These are phyloP conservation scores for Agapornis canus DNA, from an alignment of 2,797 vertebrate genomes.

Conservation along the genomic window DNA sequence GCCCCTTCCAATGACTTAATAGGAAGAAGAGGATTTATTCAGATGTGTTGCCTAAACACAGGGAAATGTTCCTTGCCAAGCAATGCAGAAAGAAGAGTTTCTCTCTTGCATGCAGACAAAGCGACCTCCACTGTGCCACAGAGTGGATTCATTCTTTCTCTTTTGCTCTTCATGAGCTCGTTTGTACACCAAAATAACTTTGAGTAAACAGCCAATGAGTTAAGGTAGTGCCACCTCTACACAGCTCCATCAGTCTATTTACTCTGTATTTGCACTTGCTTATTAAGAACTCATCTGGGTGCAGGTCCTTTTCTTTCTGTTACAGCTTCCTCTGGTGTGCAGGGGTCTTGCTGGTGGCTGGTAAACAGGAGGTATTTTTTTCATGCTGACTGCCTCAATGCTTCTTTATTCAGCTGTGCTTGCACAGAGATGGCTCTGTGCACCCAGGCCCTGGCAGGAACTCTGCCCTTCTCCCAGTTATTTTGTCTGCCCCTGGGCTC, in stretches of 20 bases:
- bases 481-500: rapidly evolving
- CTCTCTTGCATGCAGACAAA: background rate
- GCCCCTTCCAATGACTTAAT: background rate
- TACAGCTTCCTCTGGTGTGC: background rate
- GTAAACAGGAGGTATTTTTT: background rate
- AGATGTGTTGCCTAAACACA: background rate
- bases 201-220: constrained; percentile 46
- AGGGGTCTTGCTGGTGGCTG: background rate
- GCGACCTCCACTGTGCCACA: constrained; percentile 9
- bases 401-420: background rate
- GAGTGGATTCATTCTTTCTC: background rate
- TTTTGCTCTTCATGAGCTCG: constrained; percentile 39
- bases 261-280: background rate
- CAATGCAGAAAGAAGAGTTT: background rate
- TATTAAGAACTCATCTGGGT: background rate
- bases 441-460: background rate
- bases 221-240: background rate
- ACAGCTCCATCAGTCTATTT: background rate
- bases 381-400: background rate
- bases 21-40: constrained; percentile 1
- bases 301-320: background rate
- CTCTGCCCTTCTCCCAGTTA: background rate
- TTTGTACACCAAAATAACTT: constrained; percentile 55
- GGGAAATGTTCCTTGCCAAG: background rate
- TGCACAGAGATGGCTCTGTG: background rate